A percentile compares a stretch with the other conserved stretches of the same genome.
Conservation (phyloP, 2,888 invertebrate genomes). For the Temnothorax ravouxi region DNA sequence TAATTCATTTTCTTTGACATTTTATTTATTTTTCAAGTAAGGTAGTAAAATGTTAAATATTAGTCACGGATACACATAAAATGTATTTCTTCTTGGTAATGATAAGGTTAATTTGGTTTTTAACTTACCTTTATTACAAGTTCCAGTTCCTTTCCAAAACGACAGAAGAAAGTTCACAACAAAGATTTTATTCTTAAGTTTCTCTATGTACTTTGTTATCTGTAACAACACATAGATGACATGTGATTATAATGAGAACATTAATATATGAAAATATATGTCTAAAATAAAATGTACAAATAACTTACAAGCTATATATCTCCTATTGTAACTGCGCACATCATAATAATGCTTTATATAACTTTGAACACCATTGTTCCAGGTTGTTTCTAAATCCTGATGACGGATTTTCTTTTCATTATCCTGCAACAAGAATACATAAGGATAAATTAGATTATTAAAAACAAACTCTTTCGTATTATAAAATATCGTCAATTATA, state of each 20-base stretch:
- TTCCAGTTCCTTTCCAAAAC: neutral
- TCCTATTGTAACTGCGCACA: neutral
- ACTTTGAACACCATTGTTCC: neutral
- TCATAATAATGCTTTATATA: neutral
- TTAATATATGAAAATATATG: too few species aligned
- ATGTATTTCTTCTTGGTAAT: constrained; percentile 5
- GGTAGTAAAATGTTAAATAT: neutral
- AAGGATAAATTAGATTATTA: neutral
- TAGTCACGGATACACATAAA: neutral
- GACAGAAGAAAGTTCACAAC: neutral
- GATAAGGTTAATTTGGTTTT: neutral
- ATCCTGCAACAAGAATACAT: constrained; percentile 4
- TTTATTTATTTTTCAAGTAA: neutral
- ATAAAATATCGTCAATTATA: neutral
- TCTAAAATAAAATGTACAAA: constrained; percentile 1
- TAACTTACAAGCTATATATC: neutral
- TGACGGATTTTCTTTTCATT: neutral
- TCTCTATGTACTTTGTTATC: neutral
- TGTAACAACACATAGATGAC: neutral
- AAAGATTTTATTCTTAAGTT: neutral
- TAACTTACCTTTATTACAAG: constrained; percentile 2
- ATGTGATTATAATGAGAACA: neutral
- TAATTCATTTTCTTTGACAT: neutral
- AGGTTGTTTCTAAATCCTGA: neutral
- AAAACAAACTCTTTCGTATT: neutral